Evolutionary conservation across 2,888 invertebrate genomes (phyloP).

Genomic region (Herminia tarsipennalis): DNA sequence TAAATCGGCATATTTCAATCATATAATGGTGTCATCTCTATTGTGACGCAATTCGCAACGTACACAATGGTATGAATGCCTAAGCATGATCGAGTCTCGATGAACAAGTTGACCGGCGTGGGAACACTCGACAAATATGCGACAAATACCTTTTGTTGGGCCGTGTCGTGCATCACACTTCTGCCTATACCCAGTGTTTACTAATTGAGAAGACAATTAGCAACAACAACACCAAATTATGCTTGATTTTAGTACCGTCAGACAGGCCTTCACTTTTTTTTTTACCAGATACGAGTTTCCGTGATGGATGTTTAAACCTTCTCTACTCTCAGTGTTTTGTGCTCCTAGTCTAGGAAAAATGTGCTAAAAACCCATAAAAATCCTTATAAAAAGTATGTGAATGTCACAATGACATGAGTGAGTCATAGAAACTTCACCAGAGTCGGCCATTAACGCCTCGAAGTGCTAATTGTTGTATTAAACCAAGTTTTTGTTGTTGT

Average conservation of each 20-base stretch:
- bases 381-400: constrained; percentile 49
- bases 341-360: too few relatives aligned
- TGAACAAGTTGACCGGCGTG: constrained; percentile 59
- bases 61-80: constrained; percentile 45
- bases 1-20: too few relatives aligned
- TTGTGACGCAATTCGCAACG: constrained; percentile 7
- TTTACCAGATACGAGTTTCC: too few relatives aligned
- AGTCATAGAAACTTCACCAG: constrained; percentile 64
- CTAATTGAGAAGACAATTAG: too few relatives aligned
- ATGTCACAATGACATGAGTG: constrained; percentile 55
- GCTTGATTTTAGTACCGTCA: too few relatives aligned
- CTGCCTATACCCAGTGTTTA: constrained; percentile 38
- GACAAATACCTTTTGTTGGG: constrained; percentile 72
- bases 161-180: constrained; percentile 49
- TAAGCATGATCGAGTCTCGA: constrained; percentile 40
- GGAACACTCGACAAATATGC: constrained; percentile 72
- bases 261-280: too few relatives aligned
- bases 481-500: constrained; percentile 42
- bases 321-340: too few relatives aligned
- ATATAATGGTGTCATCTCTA: background rate
- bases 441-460: constrained; percentile 64
- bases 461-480: constrained; percentile 58
- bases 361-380: constrained; percentile 48
- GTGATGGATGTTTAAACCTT: too few relatives aligned
- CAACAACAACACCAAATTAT: too few relatives aligned